Evolutionary conservation across 2,888 invertebrate species (phyloP).

Genomic region (Lasioglossum vierecki): DNA sequence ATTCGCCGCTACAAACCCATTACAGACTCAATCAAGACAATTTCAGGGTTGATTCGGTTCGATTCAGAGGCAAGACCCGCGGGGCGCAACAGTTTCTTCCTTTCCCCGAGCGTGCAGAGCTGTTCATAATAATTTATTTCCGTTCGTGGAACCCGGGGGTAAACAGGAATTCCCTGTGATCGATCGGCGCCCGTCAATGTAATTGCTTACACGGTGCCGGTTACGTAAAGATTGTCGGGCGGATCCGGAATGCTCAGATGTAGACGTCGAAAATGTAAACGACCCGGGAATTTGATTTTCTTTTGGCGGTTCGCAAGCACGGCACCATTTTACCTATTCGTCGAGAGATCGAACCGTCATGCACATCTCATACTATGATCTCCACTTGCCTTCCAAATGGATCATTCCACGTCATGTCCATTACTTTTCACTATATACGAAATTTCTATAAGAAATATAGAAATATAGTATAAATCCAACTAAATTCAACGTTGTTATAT

Average conservation of each 20-base stretch:
- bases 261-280: slow-evolving; percentile 60
- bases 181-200: slow-evolving; percentile 23
- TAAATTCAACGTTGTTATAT: no score
- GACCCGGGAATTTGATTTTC: slow-evolving; percentile 57
- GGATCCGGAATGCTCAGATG: slow-evolving; percentile 48
- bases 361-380: neutral
- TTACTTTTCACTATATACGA: neutral
- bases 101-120: neutral
- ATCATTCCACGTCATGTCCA: neutral
- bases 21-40: slow-evolving; percentile 47
- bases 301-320: slow-evolving; percentile 18
- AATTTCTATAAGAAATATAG: neutral
- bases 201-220: slow-evolving; percentile 31
- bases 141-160: neutral
- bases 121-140: slow-evolving; percentile 41
- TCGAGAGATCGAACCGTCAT: slow-evolving; percentile 38
- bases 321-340: slow-evolving; percentile 54
- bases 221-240: slow-evolving; percentile 24
- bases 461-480: no score
- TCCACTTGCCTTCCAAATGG: neutral
- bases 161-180: slow-evolving; percentile 19
- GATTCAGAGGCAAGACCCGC: neutral
- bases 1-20: slow-evolving; percentile 45
- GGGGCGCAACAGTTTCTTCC: slow-evolving; percentile 35
- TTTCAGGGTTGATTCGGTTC: slow-evolving; percentile 38